Base-by-base conservation (phyloP, 30 jellyfish, hydroid and myxozoan species). In the Pelagia noctiluca region DNA sequence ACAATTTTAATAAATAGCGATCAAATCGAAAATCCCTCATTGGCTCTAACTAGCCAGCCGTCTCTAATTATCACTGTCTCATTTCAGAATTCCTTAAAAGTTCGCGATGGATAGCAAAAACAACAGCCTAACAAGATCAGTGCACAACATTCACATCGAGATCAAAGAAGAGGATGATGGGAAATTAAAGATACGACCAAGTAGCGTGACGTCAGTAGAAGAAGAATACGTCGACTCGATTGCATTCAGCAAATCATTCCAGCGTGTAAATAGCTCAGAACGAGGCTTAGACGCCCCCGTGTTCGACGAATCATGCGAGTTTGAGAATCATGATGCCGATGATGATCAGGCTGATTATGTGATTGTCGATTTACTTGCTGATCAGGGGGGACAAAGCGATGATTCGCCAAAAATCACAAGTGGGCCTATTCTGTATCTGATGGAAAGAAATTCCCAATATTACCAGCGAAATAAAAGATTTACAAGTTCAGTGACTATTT, bases 101-200 rank as follows among this genome's bases (percentile, higher is more conserved):
- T n/a, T n/a, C n/a, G n/a, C n/a, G n/a, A 52, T 52, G 68, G 68
- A 52, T 4, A 19, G 26, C 2, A 52, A 19, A 52, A 52, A 19
- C 68, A 52, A 52, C 12, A 52, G 68, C 26, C 68, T 52, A 2
- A 52, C 68, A 52, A 8, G 68, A 69, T 48, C 80, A 29, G 16
- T 66, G 7, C 85, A 54, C 50, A 85, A 82, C 60, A 28, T 82
- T 18, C 92, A 82, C 71, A 68, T 82, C 33, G 92, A 82, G 60
- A 67, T 82, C 12, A 82, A 75, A 35, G 71, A 53, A 25, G 92
- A 82, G 22, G n/a, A 62, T 1, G 34, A 24, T 26, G 92, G 92
- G 19, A 24, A 38, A 5, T 29, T 67, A 71, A 82, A 82, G 50
- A 53, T 82, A 2, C 65, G 85, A 42, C 92, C 92, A 10, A 49